Evolutionary conservation across 2,113 vertebrate genomes (phyloP).

Genomic region (Parotia lawesii): DNA sequence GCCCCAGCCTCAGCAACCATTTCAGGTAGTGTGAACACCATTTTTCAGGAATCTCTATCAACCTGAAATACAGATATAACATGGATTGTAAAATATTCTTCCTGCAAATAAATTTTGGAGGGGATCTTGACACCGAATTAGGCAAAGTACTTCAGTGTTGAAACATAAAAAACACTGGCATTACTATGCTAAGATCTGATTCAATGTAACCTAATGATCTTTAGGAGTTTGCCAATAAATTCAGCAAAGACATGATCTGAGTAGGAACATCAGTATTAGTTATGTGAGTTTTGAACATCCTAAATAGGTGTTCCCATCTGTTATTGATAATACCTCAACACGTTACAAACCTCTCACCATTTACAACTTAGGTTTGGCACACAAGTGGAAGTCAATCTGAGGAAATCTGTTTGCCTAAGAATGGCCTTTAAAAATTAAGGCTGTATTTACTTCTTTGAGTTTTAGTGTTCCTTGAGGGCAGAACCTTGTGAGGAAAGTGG

Average conservation of each 20-base stretch:
- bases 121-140: not conserved
- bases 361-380: not conserved
- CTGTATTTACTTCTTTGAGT: not conserved
- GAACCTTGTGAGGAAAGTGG: not conserved
- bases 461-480: not conserved
- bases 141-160: not conserved
- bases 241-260: not conserved
- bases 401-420: not conserved
- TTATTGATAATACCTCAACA: not conserved
- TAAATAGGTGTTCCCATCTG: not conserved
- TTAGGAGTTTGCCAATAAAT: not conserved
- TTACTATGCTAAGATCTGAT: not conserved
- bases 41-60: not conserved
- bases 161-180: not conserved
- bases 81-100: not conserved
- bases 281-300: not conserved
- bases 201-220: not conserved
- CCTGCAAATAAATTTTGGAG: not conserved
- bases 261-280: not conserved
- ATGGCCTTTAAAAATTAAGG: not conserved
- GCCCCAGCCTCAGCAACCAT: not conserved
- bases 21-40: not conserved
- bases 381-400: not conserved
- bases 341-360: not conserved
- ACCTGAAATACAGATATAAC: not conserved